Base-by-base conservation (phyloP, 2,113 vertebrate species). In the Callocephalon fimbriatum region DNA sequence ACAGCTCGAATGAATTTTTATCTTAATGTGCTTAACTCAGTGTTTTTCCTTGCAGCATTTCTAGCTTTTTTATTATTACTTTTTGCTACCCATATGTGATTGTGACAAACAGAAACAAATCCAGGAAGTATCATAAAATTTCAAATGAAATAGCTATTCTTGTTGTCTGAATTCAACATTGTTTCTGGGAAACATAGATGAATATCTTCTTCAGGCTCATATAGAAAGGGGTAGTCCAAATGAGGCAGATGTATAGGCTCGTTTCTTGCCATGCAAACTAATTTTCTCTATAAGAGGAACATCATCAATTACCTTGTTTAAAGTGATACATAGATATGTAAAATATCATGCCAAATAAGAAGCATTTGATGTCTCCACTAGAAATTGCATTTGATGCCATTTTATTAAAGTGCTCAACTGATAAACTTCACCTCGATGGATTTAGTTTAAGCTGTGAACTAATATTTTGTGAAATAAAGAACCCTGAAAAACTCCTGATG, bases 401-500 rank as follows among this genome's bases (percentile, higher is more conserved):
- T 98, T 94, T 91, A 92, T 91, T 93, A 78, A 97, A 96, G 95
- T 95, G 51, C 38, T 90, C 48, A 68, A 47, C 79, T 86, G 79
- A 81, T 96, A 93, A 97, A 72, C 83, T 91, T 94, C 81, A 77
- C 68, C 29, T 90, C 16, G 0, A n/a, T 86, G 71, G 53, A 32
- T 88, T 95, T 86, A 35, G 85, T 84, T 88, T 93, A 95, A 65
- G 1, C 63, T 65, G n/a, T 75, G 92, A 97, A 92, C 92, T 95
- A 95, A 61, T 91, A 82, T 94, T 95, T 95, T 96, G 56, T 85
- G 86, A 94, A 96, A 94, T n/a, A 94, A 65, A 81, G 93, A 95
- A 96, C 90, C 78, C 96, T 97, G 68, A 86, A 91, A 92, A 98
- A 97, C 70, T 94, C 75, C 94, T 95, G 32, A 95, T 97, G 84